phyloP scores from a whole-genome alignment of 2,113 vertebrate species.

The Rhynchomys soricoides region DNA sequence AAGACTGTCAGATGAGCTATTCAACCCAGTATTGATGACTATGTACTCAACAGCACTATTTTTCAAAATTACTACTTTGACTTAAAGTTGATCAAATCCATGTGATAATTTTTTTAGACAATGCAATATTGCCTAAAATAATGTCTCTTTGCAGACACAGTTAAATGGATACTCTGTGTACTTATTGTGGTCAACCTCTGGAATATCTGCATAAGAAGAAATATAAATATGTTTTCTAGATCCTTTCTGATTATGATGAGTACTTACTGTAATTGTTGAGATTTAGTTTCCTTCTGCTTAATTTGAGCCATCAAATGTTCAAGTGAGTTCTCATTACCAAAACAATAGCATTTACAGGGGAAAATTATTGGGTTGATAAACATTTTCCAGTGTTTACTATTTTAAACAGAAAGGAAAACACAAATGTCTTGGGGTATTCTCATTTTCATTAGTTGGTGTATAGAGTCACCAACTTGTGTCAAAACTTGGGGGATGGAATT shows the following conservation, averaged over 20 bases:
- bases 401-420: background rate
- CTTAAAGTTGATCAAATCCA: constrained; percentile 28
- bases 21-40: constrained; percentile 11
- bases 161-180: background rate
- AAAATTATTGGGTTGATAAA: background rate
- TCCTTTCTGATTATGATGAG: background rate
- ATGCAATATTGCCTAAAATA: background rate
- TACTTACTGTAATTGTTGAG: background rate
- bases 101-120: background rate
- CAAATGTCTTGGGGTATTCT: background rate
- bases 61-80: constrained; percentile 48
- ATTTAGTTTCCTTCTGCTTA: background rate
- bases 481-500: background rate
- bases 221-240: background rate
- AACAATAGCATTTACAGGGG: background rate
- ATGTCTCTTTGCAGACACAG: background rate
- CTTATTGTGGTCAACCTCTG: background rate
- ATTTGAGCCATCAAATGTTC: background rate
- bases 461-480: background rate
- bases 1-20: constrained; percentile 44
- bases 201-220: background rate
- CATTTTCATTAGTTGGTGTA: background rate
- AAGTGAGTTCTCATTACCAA: background rate
- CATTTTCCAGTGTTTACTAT: background rate
- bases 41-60: constrained; percentile 14